Evolutionary conservation across 2,888 invertebrate species (phyloP), one percentile per base, ranked within the genome.

Genomic region (Trypoxylon attenuatum): DNA sequence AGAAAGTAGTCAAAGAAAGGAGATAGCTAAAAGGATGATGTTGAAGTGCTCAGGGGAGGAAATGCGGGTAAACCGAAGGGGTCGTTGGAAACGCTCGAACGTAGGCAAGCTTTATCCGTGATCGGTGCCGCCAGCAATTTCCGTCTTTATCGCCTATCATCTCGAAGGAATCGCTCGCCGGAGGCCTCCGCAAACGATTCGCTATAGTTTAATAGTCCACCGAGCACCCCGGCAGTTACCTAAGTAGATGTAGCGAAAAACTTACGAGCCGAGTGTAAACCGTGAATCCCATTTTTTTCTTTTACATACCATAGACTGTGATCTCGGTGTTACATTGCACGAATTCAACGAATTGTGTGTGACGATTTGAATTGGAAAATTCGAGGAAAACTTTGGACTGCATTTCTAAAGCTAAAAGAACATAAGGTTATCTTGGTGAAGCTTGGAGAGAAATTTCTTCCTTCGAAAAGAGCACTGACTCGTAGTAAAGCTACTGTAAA

Each of bases 41-140:
- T n/a, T n/a, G n/a, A n/a, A n/a, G n/a, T n/a, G n/a, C n/a, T n/a
- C n/a, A 42, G 3, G 21, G 21, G 33, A 6, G 41, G 47, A 18
- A 5, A 16, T 22, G 13, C 10, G 6, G 27, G 29, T 51, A 41
- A 13, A 21, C 22, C 29, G 25, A 39, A 16, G 27, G 27, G 39
- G 38, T 45, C 33, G 49, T 18, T 57, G 41, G 13, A 47, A 54
- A 27, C 53, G 62, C 47, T 63, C 54, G 63, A 63, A n/a, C 51
- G 50, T 59, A 67, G 67, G 56, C 59, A 45, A 52, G 49, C 50
- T 65, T 73, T 80, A 81, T 80, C 80, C 72, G 73, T 73, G 74
- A 80, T 81, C 75, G 69, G 62, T 76, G 81, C 76, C 69, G 81
- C 76, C 69, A 76, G 78, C 77, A 77, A 80, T 81, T 81, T 78